phyloP scores from a whole-genome alignment of 2,797 vertebrate species.

The Scyliorhinus canicula region DNA sequence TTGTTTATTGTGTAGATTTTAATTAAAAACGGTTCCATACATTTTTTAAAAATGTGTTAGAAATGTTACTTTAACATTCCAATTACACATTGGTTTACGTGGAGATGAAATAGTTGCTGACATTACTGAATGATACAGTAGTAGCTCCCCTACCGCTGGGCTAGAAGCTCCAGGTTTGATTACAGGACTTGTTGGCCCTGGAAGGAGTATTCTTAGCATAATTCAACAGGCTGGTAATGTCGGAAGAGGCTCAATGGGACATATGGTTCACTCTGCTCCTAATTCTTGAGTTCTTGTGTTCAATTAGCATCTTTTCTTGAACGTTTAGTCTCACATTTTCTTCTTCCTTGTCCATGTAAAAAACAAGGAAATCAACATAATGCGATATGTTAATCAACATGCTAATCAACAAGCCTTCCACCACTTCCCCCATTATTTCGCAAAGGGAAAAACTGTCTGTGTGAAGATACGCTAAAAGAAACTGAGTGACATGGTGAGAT shows the following conservation, averaged over 20 bases:
- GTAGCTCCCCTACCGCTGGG: too few species aligned
- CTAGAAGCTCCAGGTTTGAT: too few species aligned
- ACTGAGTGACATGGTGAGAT: background rate
- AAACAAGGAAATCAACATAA: background rate
- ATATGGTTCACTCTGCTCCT: too few species aligned
- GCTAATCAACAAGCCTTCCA: background rate
- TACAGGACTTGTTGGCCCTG: too few species aligned
- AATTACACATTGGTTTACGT: background rate
- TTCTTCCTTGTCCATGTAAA: background rate
- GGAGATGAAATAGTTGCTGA: background rate
- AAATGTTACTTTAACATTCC: background rate
- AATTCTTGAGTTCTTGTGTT: background rate
- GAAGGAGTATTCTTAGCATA: too few species aligned
- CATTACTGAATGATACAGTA: background rate
- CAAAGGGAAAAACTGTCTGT: too few species aligned
- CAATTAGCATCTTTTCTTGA: background rate
- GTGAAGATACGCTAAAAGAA: too few species aligned
- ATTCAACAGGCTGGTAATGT: too few species aligned
- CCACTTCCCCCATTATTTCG: too few species aligned
- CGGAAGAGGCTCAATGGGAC: too few species aligned
- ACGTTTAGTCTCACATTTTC: background rate
- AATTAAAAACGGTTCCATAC: background rate
- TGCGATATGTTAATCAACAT: background rate
- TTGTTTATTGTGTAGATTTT: background rate
- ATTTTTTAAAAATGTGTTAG: background rate